Percentiles rank a stretch among this genome's conserved stretches.
These are phyloP conservation scores for Aldrovandia affinis DNA, from an alignment of 2,797 vertebrate species.

Conservation along the genomic window DNA sequence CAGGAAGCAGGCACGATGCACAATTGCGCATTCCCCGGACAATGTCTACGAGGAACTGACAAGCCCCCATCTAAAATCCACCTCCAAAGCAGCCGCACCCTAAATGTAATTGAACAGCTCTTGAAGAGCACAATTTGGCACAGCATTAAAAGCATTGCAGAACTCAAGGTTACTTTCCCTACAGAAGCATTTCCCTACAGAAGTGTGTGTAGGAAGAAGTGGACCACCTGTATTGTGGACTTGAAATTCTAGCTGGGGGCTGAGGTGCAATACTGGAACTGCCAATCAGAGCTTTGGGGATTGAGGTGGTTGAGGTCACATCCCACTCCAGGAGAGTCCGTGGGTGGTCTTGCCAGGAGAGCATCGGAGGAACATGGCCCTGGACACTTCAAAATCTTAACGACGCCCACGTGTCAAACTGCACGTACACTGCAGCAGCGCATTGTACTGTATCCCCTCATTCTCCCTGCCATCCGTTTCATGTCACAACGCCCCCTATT, in stretches of 20 bases:
- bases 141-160: neutral
- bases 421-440: neutral
- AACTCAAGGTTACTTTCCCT: neutral
- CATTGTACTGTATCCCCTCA: neutral
- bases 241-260: neutral
- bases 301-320: neutral
- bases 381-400: constrained; percentile 1
- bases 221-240: neutral
- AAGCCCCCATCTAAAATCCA: neutral
- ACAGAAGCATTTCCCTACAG: neutral
- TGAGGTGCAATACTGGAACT: neutral
- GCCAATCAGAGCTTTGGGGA: neutral
- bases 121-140: neutral
- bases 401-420: neutral
- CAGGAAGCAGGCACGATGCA: constrained; percentile 42
- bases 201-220: constrained; percentile 1
- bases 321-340: constrained; percentile 13
- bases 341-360: constrained; percentile 23
- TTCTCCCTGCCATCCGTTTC: neutral
- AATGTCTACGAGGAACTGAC: constrained; percentile 53
- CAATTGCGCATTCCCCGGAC: constrained; percentile 46
- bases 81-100: constrained; percentile 6
- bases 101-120: constrained; percentile 5
- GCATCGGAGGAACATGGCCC: neutral
- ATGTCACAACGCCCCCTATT: neutral